phyloP scores from a whole-genome alignment of 2,113 vertebrate species.

The Cacatua alba region DNA sequence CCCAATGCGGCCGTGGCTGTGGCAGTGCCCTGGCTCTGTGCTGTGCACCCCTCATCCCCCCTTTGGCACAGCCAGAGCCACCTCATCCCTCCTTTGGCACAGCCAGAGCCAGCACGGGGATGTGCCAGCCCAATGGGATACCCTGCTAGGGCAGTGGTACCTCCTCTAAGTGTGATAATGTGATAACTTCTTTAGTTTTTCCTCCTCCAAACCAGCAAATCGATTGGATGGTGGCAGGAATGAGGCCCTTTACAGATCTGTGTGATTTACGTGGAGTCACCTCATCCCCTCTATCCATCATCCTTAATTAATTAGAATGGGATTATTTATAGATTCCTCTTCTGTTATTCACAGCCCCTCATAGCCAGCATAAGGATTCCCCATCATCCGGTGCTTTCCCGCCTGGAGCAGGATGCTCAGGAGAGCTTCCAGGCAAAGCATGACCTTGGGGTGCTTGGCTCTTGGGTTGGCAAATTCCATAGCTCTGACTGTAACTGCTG shows the following conservation, averaged over 20 bases:
- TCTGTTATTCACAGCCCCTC: conserved; percentile 43
- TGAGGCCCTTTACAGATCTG: conserved; percentile 15
- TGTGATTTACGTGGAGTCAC: not conserved
- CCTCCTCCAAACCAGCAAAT: conserved; percentile 14
- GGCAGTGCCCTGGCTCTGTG: not conserved
- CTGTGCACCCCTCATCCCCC: accelerated
- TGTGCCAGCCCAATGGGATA: accelerated
- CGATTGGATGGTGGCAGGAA: conserved; percentile 34
- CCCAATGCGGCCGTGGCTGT: not conserved
- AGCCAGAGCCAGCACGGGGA: accelerated
- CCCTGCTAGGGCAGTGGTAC: not conserved
- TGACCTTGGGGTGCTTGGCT: accelerated
- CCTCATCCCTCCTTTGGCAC: too few relatives aligned
- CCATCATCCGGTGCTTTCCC: not conserved
- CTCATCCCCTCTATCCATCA: conserved; percentile 62
- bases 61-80: accelerated
- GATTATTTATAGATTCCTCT: conserved; percentile 74
- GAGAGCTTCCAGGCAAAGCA: not conserved
- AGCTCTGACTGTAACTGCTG: not conserved
- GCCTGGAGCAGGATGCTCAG: not conserved
- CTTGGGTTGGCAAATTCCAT: not conserved
- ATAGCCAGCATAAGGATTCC: not conserved
- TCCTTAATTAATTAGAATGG: conserved; percentile 74
- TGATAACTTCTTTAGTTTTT: not conserved
- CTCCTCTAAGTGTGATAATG: accelerated